Percentiles rank a stretch among this genome's conserved stretches.
phyloP scores from a whole-genome alignment of 2,888 invertebrate species.

The Lycophotia porphyrea region DNA sequence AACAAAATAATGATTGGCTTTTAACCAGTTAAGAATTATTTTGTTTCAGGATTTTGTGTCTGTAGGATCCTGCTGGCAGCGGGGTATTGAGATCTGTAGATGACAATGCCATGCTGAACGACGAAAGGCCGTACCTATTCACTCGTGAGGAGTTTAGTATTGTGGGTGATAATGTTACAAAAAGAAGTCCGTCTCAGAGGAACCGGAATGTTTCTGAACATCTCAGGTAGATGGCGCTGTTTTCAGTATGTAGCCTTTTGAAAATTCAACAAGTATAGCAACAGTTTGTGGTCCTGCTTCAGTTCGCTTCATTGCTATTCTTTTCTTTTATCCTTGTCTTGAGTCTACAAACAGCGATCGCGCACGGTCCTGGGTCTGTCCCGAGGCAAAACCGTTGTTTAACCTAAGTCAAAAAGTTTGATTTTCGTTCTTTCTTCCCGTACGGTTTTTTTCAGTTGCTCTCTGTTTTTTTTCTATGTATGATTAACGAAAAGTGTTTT shows the following conservation, averaged over 20 bases:
- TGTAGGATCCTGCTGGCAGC: no score
- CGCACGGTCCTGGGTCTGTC: neutral
- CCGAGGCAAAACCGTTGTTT: no score
- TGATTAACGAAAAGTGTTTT: neutral
- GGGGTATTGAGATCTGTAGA: no score
- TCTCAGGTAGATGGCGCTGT: no score
- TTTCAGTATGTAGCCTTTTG: neutral
- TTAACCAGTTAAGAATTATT: no score
- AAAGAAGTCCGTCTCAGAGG: no score
- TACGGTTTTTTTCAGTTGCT: neutral
- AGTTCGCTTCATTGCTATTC: neutral
- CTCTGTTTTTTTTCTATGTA: neutral
- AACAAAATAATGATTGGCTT: no score
- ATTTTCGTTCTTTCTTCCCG: neutral
- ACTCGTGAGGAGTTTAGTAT: neutral
- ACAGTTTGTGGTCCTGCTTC: constrained; percentile 9
- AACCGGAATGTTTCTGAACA: no score
- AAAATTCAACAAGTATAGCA: constrained; percentile 9
- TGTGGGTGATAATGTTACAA: neutral
- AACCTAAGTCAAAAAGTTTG: no score
- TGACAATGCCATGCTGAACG: neutral
- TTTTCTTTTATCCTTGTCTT: neutral
- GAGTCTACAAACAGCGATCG: no score
- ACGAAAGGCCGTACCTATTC: neutral
- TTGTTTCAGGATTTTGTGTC: no score